A percentile compares a stretch with the other conserved stretches of the same genome.
Evolutionary conservation across 2,797 vertebrate genomes (phyloP).

Genomic region (Yasuhikotakia modesta): DNA sequence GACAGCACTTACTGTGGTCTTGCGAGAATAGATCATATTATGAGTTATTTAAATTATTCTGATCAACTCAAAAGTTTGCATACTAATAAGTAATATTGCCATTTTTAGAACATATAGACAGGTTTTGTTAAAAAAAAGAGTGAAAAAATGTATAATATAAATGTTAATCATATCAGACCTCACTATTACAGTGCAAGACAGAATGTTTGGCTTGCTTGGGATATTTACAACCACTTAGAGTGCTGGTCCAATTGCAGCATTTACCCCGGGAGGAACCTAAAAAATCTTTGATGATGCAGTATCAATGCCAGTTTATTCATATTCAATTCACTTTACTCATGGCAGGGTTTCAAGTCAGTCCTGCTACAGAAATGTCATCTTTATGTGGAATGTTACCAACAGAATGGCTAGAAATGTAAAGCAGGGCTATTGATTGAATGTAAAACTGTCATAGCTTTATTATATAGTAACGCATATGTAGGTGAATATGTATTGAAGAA

Average conservation of each 20-base stretch:
- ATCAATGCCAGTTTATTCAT: background rate
- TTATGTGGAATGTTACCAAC: background rate
- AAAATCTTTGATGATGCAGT: slow-evolving; percentile 31
- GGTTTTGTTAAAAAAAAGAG: background rate
- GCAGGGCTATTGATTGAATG: slow-evolving; percentile 62
- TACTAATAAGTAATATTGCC: slow-evolving; percentile 21
- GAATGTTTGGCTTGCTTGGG: slow-evolving; percentile 41
- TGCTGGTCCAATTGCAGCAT: slow-evolving; percentile 54
- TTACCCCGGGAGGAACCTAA: slow-evolving; percentile 15
- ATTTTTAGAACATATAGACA: background rate
- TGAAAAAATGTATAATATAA: background rate
- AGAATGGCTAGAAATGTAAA: slow-evolving; percentile 11
- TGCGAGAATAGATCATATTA: background rate
- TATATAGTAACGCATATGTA: slow-evolving; percentile 40
- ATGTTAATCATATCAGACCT: slow-evolving; percentile 39
- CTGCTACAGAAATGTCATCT: background rate
- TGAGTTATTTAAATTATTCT: background rate
- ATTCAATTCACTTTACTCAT: background rate
- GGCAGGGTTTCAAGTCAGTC: background rate
- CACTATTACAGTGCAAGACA: slow-evolving; percentile 33
- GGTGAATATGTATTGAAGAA: slow-evolving; percentile 23
- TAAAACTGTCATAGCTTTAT: slow-evolving; percentile 52
- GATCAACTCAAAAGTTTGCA: background rate
- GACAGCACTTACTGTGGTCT: slow-evolving; percentile 1
- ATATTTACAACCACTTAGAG: background rate